Evolutionary conservation across 2,113 vertebrate species (phyloP).

Genomic region (Psittacara wagleri): DNA sequence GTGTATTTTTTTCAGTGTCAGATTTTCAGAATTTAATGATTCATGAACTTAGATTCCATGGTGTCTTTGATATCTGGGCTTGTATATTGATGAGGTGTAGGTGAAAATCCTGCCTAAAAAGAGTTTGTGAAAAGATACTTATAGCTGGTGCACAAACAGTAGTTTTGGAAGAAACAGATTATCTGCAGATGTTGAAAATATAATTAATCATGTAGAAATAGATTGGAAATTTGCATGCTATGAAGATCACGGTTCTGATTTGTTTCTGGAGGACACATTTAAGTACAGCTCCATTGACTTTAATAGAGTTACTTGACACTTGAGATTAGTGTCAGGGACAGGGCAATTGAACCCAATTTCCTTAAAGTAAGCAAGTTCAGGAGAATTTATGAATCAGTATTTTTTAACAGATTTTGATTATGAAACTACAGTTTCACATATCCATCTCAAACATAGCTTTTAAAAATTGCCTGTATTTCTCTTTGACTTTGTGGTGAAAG

Average conservation of each 20-base stretch:
- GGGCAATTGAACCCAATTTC: constrained; percentile 10
- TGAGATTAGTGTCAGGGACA: not conserved
- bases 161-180: not conserved
- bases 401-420: not conserved
- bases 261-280: constrained; percentile 10
- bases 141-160: not conserved
- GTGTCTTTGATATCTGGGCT: not conserved
- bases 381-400: not conserved
- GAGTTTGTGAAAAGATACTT: not conserved
- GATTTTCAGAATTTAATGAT: not conserved
- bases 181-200: not conserved
- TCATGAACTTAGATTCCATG: not conserved
- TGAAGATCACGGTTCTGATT: constrained; percentile 10
- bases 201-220: constrained; percentile 9
- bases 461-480: not conserved
- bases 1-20: not conserved
- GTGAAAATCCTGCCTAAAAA: not conserved
- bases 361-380: not conserved
- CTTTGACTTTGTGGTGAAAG: not conserved
- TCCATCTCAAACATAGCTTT: not conserved
- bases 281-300: constrained; percentile 15
- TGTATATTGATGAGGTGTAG: not conserved
- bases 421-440: not conserved
- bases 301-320: constrained; percentile 28
- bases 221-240: not conserved